Conservation (phyloP, 2,113 vertebrate species). For the Craseonycteris thonglongyai region DNA sequence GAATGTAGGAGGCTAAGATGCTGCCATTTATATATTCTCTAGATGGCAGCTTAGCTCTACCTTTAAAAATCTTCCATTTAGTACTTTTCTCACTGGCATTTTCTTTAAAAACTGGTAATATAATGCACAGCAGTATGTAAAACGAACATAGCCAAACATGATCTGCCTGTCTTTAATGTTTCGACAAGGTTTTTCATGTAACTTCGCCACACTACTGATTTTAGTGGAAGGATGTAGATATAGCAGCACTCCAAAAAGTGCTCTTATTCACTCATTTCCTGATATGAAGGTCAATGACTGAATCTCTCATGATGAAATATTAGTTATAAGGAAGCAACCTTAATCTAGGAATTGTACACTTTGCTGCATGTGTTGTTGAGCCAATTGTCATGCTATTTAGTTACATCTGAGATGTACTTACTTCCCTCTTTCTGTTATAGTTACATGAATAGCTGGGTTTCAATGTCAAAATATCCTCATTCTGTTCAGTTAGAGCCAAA, state of each 20-base stretch:
- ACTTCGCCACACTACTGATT: conserved; percentile 37
- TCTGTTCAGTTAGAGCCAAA: neutral
- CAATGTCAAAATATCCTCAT: neutral
- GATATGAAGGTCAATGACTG: neutral
- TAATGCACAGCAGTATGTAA: conserved; percentile 35
- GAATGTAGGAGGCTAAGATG: neutral
- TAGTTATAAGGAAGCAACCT: neutral
- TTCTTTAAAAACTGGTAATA: conserved; percentile 50
- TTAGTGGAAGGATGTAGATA: conserved; percentile 8
- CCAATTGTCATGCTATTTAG: neutral
- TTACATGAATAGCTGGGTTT: neutral
- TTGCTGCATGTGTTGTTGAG: neutral
- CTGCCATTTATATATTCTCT: conserved; percentile 44
- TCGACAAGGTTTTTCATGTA: conserved; percentile 47
- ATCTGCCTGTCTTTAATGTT: conserved; percentile 34
- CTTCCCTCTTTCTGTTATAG: neutral
- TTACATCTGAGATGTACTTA: neutral
- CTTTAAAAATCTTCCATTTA: conserved; percentile 13
- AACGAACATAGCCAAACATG: conserved; percentile 30
- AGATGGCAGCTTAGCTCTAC: conserved; percentile 68
- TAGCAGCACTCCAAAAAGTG: neutral
- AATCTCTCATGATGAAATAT: neutral
- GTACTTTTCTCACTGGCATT: conserved; percentile 52
- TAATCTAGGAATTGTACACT: neutral
- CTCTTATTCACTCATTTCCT: neutral